Evolutionary conservation across 2,888 invertebrate species (phyloP).

Genomic region (Auanema sp.): DNA sequence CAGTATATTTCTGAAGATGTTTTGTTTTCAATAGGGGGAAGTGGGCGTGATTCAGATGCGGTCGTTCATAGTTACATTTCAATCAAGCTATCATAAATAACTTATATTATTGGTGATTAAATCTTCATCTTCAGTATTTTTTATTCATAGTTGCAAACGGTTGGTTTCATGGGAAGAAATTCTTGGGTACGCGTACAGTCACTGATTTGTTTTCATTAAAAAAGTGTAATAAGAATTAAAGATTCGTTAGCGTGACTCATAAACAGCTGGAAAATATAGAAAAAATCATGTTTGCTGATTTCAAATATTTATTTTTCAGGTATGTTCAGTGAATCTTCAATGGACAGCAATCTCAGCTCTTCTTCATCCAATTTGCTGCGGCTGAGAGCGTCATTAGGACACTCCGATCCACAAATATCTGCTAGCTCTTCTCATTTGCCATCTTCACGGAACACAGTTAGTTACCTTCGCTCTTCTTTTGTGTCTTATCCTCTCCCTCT

Average conservation of each 20-base stretch:
- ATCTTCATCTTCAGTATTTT: too few relatives aligned
- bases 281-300: constrained; percentile 1
- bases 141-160: not conserved
- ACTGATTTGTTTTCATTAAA: not conserved
- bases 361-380: constrained; percentile 45
- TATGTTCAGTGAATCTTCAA: constrained; percentile 38
- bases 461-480: not conserved
- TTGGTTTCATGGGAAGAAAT: not conserved
- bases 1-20: too few relatives aligned
- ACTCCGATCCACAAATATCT: constrained; percentile 61
- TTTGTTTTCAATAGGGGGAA: too few relatives aligned
- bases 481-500: too few relatives aligned
- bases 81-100: not conserved
- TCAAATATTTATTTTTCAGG: constrained; percentile 22
- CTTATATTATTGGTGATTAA: too few relatives aligned
- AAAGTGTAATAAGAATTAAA: not conserved
- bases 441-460: constrained; percentile 16
- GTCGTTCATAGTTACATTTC: too few relatives aligned
- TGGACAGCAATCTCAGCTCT: constrained; percentile 31
- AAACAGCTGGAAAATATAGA: too few relatives aligned
- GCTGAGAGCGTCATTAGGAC: constrained; percentile 54
- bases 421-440: constrained; percentile 24
- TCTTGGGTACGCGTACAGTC: not conserved
- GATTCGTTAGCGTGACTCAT: too few relatives aligned
- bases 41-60: too few relatives aligned